phyloP scores from a whole-genome alignment of 2,888 invertebrate species.

The Tiliacea aurago region DNA sequence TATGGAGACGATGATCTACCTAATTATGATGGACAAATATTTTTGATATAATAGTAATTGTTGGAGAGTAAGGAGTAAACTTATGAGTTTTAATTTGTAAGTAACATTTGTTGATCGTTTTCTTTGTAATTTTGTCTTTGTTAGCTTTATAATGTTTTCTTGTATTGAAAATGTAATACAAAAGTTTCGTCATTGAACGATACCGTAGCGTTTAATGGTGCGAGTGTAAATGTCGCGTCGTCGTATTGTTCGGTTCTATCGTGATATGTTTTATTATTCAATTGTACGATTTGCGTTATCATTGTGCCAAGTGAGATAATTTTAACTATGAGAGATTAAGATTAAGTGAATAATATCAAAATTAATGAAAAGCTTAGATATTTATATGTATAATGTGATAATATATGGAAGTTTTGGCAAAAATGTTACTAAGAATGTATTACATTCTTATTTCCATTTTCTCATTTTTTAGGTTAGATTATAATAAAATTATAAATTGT shows the following conservation, averaged over 20 bases:
- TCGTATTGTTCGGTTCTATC: conserved; percentile 79
- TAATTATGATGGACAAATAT: conserved; percentile 77
- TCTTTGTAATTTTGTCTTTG: conserved; percentile 89
- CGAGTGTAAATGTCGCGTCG: conserved; percentile 74
- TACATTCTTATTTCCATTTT: conserved; percentile 81
- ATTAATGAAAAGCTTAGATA: conserved; percentile 87
- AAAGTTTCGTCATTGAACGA: conserved; percentile 78
- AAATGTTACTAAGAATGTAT: conserved; percentile 80
- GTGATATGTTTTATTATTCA: conserved; percentile 82
- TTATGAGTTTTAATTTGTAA: conserved; percentile 89
- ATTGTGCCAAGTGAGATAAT: conserved; percentile 90
- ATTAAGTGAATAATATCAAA: conserved; percentile 90
- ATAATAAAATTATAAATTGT: conserved; percentile 70
- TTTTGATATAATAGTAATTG: conserved; percentile 88
- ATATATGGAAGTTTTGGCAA: conserved; percentile 90
- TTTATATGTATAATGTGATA: conserved; percentile 90
- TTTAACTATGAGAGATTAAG: conserved; percentile 88
- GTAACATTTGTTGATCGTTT: conserved; percentile 90
- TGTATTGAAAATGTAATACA: conserved; percentile 80
- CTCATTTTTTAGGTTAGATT: conserved; percentile 80
- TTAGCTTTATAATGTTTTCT: conserved; percentile 89
- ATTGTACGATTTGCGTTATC: conserved; percentile 87
- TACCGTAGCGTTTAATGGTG: conserved; percentile 81
- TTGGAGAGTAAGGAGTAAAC: conserved; percentile 86
- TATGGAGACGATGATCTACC: conserved; percentile 73